Percentiles rank a stretch among this genome's conserved stretches.
phyloP scores from a whole-genome alignment of 2,113 vertebrate species.

The Psilopsiagon aymara region DNA sequence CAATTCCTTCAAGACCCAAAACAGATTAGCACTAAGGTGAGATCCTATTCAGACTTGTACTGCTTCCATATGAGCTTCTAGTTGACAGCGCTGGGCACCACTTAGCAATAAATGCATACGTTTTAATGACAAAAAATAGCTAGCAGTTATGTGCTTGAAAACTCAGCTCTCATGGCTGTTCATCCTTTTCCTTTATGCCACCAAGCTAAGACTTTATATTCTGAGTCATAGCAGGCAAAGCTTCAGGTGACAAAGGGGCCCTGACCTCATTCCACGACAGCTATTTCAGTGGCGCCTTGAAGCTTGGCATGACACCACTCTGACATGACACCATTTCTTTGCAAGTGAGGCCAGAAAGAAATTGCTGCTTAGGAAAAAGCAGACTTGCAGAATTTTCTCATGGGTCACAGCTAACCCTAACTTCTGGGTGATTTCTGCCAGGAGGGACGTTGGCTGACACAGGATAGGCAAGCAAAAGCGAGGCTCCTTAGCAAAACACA shows the following conservation, averaged over 20 bases:
- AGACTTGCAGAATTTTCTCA: not conserved
- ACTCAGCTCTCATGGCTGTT: slow-evolving; percentile 40
- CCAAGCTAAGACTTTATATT: slow-evolving; percentile 39
- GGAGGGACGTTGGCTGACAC: not conserved
- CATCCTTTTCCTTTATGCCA: slow-evolving; percentile 56
- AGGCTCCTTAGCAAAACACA: not conserved
- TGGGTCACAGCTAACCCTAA: not conserved
- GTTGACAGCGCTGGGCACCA: slow-evolving; percentile 35
- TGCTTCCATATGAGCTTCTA: slow-evolving; percentile 35
- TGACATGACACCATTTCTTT: slow-evolving; percentile 37
- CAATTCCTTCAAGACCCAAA: slow-evolving; percentile 53
- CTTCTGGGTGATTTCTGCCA: slow-evolving; percentile 8
- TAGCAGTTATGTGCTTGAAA: slow-evolving; percentile 38
- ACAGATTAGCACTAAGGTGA: slow-evolving; percentile 62
- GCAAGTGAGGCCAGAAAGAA: slow-evolving; percentile 31
- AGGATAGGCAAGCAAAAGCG: not conserved
- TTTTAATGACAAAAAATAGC: slow-evolving; percentile 15
- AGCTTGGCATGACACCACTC: slow-evolving; percentile 51
- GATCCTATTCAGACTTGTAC: slow-evolving; percentile 30
- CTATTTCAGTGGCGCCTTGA: slow-evolving; percentile 22
- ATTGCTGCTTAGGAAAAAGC: slow-evolving; percentile 8
- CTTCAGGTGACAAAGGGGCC: slow-evolving; percentile 21
- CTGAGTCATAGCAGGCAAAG: not conserved
- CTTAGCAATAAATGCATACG: not conserved
- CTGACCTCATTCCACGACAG: slow-evolving; percentile 9